Evolutionary conservation across 2,797 vertebrate genomes (phyloP).

Genomic region (Phylloscopus collybita): DNA sequence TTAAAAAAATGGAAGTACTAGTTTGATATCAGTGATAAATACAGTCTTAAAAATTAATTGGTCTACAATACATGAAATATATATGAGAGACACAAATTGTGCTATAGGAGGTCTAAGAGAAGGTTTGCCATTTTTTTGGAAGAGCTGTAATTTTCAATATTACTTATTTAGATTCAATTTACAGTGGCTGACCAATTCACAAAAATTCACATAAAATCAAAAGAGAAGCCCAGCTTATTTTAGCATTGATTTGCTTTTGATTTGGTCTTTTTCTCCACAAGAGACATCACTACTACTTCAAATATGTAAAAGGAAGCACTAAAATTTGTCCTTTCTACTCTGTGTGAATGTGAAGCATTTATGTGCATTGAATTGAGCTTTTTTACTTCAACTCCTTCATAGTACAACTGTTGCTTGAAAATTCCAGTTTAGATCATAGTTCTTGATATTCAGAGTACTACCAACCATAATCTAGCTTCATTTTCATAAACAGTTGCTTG

Average conservation of each 20-base stretch:
- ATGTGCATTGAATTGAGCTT: not conserved
- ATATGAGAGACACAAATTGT: constrained; percentile 66
- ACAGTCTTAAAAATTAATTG: constrained; percentile 53
- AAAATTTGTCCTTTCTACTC: not conserved
- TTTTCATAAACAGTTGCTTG: constrained; percentile 16
- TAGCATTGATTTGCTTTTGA: not conserved
- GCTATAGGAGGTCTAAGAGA: constrained; percentile 63
- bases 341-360: constrained; percentile 42
- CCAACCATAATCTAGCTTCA: constrained; percentile 31
- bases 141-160: constrained; percentile 57
- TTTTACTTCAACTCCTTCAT: constrained; percentile 31
- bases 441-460: constrained; percentile 15
- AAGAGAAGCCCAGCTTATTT: constrained; percentile 39
- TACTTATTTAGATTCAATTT: constrained; percentile 54
- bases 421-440: constrained; percentile 62
- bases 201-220: constrained; percentile 69
- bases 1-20: constrained; percentile 60
- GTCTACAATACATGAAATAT: constrained; percentile 51
- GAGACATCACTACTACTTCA: constrained; percentile 31
- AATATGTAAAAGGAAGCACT: constrained; percentile 48
- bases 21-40: constrained; percentile 54
- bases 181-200: constrained; percentile 58
- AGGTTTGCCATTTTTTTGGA: not conserved
- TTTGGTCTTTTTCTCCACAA: not conserved
- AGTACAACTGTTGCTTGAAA: constrained; percentile 54